phyloP scores from a whole-genome alignment of 2,113 vertebrate genomes.

The Istiophorus platypterus region DNA sequence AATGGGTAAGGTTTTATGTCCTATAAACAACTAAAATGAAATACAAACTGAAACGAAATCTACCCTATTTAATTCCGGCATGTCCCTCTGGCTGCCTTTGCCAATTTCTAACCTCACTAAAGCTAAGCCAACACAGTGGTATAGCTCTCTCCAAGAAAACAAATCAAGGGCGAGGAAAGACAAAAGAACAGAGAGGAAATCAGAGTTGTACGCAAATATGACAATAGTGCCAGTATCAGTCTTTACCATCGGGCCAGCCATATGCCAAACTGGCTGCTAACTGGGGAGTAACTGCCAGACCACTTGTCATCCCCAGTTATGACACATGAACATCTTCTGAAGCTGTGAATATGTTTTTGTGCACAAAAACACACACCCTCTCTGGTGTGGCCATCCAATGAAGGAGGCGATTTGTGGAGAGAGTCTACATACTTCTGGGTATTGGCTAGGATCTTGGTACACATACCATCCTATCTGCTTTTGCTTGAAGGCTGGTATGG shows the following conservation, averaged over 20 bases:
- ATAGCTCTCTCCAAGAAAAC: not conserved
- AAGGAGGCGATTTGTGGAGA: constrained; percentile 7
- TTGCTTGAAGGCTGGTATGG: constrained; percentile 28
- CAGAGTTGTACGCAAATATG: not conserved
- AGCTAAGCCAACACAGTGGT: constrained; percentile 13
- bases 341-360: constrained; percentile 31
- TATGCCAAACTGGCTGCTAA: constrained; percentile 34
- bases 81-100: constrained; percentile 12
- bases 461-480: constrained; percentile 37
- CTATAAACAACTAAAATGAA: constrained; percentile 23
- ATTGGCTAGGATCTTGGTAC: constrained; percentile 34
- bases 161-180: constrained; percentile 16
- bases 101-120: constrained; percentile 17
- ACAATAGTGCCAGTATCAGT: constrained; percentile 6
- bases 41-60: constrained; percentile 14
- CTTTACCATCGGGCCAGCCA: constrained; percentile 13
- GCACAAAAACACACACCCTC: constrained; percentile 33
- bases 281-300: constrained; percentile 42
- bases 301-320: constrained; percentile 53
- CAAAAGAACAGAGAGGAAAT: not conserved
- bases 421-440: constrained; percentile 48
- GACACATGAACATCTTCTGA: constrained; percentile 39
- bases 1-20: constrained; percentile 21
- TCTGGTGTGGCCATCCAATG: constrained; percentile 23
- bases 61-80: constrained; percentile 34